These are phyloP conservation scores for Dasypolia templi DNA, from an alignment of 2,888 invertebrate genomes.

Conservation along the genomic window DNA sequence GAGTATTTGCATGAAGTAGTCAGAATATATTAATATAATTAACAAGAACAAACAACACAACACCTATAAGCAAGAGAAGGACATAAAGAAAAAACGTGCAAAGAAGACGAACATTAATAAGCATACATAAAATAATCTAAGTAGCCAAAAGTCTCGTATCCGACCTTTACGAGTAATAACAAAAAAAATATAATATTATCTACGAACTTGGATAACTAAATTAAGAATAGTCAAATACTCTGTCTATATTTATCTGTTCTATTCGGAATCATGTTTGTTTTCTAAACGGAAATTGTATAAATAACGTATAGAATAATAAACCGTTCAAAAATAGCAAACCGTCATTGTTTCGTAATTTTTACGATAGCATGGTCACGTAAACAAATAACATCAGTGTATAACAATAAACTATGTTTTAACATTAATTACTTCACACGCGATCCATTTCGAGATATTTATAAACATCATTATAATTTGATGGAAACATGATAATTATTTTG, in stretches of 20 bases:
- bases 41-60: neutral
- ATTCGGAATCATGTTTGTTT: neutral
- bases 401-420: slow-evolving; percentile 7
- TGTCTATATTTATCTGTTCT: neutral
- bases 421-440: slow-evolving; percentile 50
- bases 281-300: neutral
- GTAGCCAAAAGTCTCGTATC: no score
- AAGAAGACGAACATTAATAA: neutral
- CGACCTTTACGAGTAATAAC: neutral
- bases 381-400: slow-evolving; percentile 19
- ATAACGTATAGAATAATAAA: neutral
- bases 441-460: slow-evolving; percentile 37
- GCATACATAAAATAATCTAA: neutral
- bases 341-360: slow-evolving; percentile 11
- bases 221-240: neutral
- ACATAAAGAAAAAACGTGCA: no score
- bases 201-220: neutral
- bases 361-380: slow-evolving; percentile 24
- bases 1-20: neutral
- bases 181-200: neutral
- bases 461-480: slow-evolving; percentile 31
- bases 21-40: no score
- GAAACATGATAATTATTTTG: slow-evolving; percentile 18
- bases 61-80: neutral
- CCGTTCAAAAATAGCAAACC: neutral